phyloP scores from a whole-genome alignment of 2,113 vertebrate species.

The Epinephelus fuscoguttatus region DNA sequence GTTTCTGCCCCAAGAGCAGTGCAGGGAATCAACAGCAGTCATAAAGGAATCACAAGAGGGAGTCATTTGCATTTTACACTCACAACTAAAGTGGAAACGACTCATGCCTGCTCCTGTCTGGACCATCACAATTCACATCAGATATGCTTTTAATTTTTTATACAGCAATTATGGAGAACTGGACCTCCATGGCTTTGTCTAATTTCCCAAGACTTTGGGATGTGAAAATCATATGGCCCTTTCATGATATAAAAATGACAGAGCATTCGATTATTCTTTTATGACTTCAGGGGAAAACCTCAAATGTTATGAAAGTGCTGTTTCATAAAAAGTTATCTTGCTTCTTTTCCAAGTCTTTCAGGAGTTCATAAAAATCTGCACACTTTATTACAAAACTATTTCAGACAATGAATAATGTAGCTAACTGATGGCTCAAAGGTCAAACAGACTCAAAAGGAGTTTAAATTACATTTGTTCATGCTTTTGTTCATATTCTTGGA shows the following conservation, averaged over 20 bases:
- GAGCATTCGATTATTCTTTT: slow-evolving; percentile 62
- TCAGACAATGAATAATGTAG: slow-evolving; percentile 56
- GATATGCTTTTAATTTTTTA: slow-evolving; percentile 81
- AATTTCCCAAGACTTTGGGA: slow-evolving; percentile 78
- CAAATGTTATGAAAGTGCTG: slow-evolving; percentile 67
- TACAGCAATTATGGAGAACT: slow-evolving; percentile 72
- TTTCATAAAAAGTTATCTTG: slow-evolving; percentile 69
- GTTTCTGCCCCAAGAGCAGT: slow-evolving; percentile 70
- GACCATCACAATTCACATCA: slow-evolving; percentile 72
- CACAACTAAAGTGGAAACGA: slow-evolving; percentile 66
- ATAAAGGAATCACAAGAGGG: slow-evolving; percentile 73
- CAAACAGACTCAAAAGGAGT: slow-evolving; percentile 21
- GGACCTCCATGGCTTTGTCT: slow-evolving; percentile 73
- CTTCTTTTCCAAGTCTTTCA: slow-evolving; percentile 51
- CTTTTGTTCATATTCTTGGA: slow-evolving; percentile 39
- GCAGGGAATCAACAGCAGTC: slow-evolving; percentile 74
- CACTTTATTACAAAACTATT: slow-evolving; percentile 61
- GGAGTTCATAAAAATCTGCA: slow-evolving; percentile 61
- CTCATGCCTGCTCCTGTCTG: slow-evolving; percentile 61
- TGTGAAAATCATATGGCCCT: slow-evolving; percentile 67
- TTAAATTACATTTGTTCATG: slow-evolving; percentile 25
- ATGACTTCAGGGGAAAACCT: slow-evolving; percentile 66
- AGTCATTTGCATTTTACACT: slow-evolving; percentile 83
- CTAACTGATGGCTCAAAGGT: slow-evolving; percentile 45
- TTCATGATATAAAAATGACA: slow-evolving; percentile 74